Percentiles rank a stretch among this genome's conserved stretches.
phyloP scores from a whole-genome alignment of 2,113 vertebrate species.

The Acrocephalus kingi region DNA sequence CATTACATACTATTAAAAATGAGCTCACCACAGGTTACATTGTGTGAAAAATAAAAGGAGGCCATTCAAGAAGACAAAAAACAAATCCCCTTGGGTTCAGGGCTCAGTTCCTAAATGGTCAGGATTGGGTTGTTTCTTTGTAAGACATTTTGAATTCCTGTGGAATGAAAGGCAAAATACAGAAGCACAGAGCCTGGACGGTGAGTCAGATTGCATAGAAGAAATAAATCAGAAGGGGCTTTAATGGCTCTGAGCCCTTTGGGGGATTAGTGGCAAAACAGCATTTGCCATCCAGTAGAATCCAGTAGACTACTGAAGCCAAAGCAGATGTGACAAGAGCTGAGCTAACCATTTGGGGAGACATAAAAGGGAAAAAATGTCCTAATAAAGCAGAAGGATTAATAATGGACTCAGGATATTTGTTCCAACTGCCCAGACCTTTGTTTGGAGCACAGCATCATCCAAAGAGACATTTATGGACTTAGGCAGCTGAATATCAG shows the following conservation, averaged over 20 bases:
- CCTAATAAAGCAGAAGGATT: conserved; percentile 10
- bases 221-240: conserved; percentile 12
- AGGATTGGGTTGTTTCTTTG: neutral
- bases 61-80: neutral
- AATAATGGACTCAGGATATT: conserved; percentile 27
- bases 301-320: neutral
- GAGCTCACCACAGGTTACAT: neutral
- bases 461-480: conserved; percentile 40
- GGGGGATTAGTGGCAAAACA: neutral
- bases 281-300: neutral
- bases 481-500: conserved; percentile 29
- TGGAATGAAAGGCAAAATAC: neutral
- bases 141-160: neutral
- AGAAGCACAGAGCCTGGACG: neutral
- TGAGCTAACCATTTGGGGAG: neutral
- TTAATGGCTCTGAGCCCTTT: neutral
- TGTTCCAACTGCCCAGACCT: conserved; percentile 40
- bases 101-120: neutral
- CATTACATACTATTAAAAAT: neutral
- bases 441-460: conserved; percentile 17
- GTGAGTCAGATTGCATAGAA: neutral
- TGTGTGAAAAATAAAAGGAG: neutral
- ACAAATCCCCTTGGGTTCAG: neutral
- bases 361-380: neutral
- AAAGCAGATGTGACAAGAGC: neutral